phyloP scores from a whole-genome alignment of 2,888 invertebrate genomes.

The Callinectes sapidus region DNA sequence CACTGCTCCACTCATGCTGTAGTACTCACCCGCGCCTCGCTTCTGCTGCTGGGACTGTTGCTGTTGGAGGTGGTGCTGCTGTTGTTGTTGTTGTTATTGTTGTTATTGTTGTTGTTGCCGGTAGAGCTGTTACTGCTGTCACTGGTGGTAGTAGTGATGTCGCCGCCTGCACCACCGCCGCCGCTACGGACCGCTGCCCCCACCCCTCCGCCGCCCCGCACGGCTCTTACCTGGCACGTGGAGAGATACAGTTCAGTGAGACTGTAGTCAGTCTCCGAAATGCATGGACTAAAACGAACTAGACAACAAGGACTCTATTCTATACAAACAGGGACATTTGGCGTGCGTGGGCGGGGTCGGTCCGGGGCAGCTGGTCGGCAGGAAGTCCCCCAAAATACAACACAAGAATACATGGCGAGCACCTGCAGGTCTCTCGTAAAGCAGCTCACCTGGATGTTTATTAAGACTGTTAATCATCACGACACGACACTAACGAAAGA shows the following conservation, averaged over 20 bases:
- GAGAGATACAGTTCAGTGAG: constrained; percentile 35
- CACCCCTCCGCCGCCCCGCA: constrained; percentile 50
- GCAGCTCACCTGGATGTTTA: constrained; percentile 26
- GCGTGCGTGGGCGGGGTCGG: constrained; percentile 17
- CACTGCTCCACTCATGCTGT: constrained; percentile 22
- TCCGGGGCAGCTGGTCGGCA: constrained; percentile 1
- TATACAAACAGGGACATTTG: background rate
- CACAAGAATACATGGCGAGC: constrained; percentile 6
- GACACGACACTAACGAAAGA: background rate
- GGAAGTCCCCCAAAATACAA: constrained; percentile 16
- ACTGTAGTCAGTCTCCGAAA: background rate
- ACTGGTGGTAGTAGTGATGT: constrained; percentile 9
- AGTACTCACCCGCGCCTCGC: constrained; percentile 44
- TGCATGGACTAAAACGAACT: background rate
- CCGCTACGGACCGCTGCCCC: constrained; percentile 34
- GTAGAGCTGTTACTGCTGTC: constrained; percentile 36
- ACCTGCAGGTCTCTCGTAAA: constrained; percentile 24
- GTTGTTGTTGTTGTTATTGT: background rate
- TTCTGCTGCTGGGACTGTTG: constrained; percentile 21
- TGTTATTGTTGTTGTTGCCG: background rate
- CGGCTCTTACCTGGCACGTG: constrained; percentile 46
- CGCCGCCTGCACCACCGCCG: constrained; percentile 17
- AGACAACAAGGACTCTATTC: constrained; percentile 7
- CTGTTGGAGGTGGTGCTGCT: background rate
- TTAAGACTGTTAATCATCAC: background rate